Conservation (phyloP, 1,140 invertebrate genomes). For the Paraescarpia echinospica region DNA sequence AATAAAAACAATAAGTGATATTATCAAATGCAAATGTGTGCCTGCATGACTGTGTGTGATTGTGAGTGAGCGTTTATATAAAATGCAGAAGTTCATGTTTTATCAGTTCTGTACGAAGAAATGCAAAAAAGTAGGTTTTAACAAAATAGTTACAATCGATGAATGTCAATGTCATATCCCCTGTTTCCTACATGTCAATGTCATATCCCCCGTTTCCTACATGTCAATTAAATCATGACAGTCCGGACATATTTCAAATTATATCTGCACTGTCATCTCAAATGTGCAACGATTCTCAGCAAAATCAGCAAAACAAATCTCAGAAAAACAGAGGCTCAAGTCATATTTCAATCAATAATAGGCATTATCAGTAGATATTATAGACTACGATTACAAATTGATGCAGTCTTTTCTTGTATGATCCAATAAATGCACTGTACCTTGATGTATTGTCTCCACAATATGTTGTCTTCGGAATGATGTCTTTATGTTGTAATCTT, state of each 20-base stretch:
- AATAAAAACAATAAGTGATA: no score
- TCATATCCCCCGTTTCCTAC: no score
- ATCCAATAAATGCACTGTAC: not conserved
- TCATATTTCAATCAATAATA: not conserved
- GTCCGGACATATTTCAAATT: no score
- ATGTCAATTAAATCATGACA: not conserved
- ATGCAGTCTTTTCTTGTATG: not conserved
- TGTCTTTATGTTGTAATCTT: not conserved
- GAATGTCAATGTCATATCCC: not conserved
- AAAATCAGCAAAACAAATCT: not conserved
- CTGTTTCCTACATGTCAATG: not conserved
- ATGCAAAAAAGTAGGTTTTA: not conserved
- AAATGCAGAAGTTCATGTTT: not conserved
- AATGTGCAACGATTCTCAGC: not conserved
- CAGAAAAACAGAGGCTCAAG: not conserved
- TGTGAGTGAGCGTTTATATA: not conserved
- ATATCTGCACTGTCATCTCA: no score
- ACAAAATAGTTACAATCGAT: not conserved
- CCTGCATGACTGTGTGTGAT: not conserved
- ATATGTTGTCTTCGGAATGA: not conserved
- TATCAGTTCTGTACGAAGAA: not conserved
- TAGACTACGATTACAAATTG: not conserved
- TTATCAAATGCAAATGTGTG: not conserved
- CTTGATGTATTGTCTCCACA: not conserved
- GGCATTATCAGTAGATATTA: not conserved